Conservation (phyloP, 2,797 vertebrate genomes). For the Pogoniulus pusillus region DNA sequence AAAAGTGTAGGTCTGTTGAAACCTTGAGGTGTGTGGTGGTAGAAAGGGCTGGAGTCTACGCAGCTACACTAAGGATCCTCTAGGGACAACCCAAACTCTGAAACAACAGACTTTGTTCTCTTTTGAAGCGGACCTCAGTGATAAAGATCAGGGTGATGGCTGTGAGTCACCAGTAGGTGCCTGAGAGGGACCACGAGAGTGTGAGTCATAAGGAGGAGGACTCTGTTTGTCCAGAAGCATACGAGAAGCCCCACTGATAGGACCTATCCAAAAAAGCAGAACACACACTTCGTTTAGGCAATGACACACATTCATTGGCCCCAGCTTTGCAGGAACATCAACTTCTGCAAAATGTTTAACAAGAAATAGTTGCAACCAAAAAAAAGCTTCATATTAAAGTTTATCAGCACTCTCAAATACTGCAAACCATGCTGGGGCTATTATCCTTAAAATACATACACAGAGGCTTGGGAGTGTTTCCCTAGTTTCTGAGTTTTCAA, state of each 20-base stretch:
- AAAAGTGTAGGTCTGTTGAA: not conserved
- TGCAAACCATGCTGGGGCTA: not conserved
- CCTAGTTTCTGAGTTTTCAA: not conserved
- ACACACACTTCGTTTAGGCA: not conserved
- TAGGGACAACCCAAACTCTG: not conserved
- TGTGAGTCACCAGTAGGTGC: conserved; percentile 45
- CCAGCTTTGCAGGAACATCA: not conserved
- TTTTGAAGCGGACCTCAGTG: not conserved
- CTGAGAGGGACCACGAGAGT: not conserved
- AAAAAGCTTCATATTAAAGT: not conserved
- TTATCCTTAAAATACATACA: not conserved
- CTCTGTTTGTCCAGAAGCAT: not conserved
- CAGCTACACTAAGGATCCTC: not conserved
- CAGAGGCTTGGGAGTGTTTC: not conserved
- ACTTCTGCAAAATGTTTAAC: conserved; percentile 17
- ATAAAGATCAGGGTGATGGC: not conserved
- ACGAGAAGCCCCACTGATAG: not conserved
- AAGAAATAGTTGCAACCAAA: not conserved
- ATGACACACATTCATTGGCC: not conserved
- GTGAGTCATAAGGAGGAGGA: not conserved
- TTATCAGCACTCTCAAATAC: not conserved
- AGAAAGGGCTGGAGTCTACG: not conserved
- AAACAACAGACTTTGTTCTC: not conserved
- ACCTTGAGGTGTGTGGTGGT: not conserved
- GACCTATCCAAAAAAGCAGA: not conserved